Evolutionary conservation across 2,113 vertebrate genomes (phyloP).

Genomic region (Thermophis baileyi): DNA sequence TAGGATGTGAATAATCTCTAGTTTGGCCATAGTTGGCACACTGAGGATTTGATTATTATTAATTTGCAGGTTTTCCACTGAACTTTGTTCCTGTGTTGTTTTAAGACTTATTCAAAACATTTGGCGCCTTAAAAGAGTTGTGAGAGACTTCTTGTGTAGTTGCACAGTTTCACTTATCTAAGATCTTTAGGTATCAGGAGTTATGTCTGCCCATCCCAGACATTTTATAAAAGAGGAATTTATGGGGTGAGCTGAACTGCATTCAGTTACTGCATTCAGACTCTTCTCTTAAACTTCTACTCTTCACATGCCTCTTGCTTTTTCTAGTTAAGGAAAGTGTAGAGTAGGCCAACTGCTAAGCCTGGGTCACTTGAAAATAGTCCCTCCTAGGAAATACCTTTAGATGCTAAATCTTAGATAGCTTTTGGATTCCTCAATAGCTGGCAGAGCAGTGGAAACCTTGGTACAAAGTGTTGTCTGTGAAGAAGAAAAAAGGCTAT

Average conservation of each 20-base stretch:
- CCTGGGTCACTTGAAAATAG: not conserved
- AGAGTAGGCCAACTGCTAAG: not conserved
- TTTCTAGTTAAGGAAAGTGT: not conserved
- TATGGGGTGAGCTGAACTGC: not conserved
- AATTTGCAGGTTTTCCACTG: not conserved
- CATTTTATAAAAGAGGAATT: not conserved
- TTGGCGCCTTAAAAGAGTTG: not conserved
- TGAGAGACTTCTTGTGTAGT: not conserved
- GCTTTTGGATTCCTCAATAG: not conserved
- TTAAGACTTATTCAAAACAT: not conserved
- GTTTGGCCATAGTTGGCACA: not conserved
- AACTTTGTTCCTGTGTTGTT: not conserved
- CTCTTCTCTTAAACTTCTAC: not conserved
- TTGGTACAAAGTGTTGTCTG: not conserved
- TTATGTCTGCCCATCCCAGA: not conserved
- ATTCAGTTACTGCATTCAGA: not conserved
- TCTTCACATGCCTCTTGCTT: not conserved
- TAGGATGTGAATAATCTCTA: not conserved
- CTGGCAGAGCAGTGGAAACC: not conserved
- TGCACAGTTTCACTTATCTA: not conserved
- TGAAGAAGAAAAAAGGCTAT: not conserved
- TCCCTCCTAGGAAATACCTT: not conserved
- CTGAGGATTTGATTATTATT: not conserved
- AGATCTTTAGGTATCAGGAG: not conserved
- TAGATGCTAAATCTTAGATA: not conserved